Base-by-base conservation (phyloP, 1,140 invertebrate genomes). In the Aphidius ervi region DNA sequence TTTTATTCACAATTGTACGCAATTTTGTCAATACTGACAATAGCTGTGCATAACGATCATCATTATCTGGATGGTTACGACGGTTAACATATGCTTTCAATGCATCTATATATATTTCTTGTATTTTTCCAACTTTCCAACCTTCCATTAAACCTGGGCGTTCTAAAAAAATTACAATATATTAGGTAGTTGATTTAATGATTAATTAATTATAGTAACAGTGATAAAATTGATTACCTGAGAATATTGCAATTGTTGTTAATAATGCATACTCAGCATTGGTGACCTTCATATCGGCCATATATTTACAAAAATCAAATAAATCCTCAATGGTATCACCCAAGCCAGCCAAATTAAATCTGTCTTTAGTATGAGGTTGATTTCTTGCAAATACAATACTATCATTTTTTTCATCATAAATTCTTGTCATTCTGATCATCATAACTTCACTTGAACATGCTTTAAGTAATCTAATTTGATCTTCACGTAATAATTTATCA, bases 181-280 rank as follows among this genome's bases (percentile, higher is more conserved):
- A 16, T 16, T 16, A 16, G 16, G 16, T 16, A 16, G 16, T 16
- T 16, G 16, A 16, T 16, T 16, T 0, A 16, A 16, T 16, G 16
- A 16, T 16, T 16, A 1, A 16, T 16, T 16, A 16, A 16, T 16
- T 16, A 16, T 16, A 83, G 47, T 46, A 8, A 48, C 48, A 58
- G 5, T 1, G 8, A 37, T 16, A 47, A 8, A 47, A 3, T 16
- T 55, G 70, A 75, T 81, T 79, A 96, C 94, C 94, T 80, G 96
- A 98, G 82, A 98, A 99, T 72, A 98, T 96, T 68, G 96, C 93
- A 71, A 98, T 95, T 73, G 95, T 95, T 50, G 95, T 97, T 65
- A 99, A 86, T 65, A 99, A 85, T 40, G 95, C 94, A 73, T 97
- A 98, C 74, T 98, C 96, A n/a, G 96, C 93, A 80, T 98, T 98